Evolutionary conservation across 2,888 invertebrate species (phyloP), one percentile per base, ranked within the genome.

Genomic region (Dynastes tityus): DNA sequence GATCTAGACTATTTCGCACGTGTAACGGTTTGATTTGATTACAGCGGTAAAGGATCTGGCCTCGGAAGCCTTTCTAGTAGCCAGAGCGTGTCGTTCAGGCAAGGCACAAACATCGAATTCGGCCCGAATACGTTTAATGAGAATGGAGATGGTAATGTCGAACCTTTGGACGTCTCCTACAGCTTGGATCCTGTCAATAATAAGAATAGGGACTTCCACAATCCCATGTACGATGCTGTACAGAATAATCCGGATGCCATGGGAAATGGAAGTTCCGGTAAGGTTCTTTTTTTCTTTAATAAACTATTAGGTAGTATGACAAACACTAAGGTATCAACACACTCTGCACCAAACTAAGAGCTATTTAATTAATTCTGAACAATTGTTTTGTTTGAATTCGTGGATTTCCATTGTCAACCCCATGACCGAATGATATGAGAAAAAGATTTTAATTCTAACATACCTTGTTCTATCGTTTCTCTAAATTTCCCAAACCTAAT

Each of bases 211-310:
- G 98, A 99, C 89, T 99, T 99, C 91, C 95, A 96, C 86, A 99
- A 99, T 90, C 98, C 98, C 68, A 98, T 98, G 96, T 99, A 98
- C 89, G 98, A 99, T 86, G 97, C 96, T 68, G 95, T 95, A 77
- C 94, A 94, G 83, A 90, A 93, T 81, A 90, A 88, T 83, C 89
- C 90, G 32, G 92, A 92, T 82, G 89, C 91, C 45, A 89, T 92
- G 82, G 92, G 91, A 81, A 93, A 93, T 83, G 92, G 93, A 83
- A 89, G 88, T 84, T 90, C 91, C 85, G 92, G 92, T 88, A 89
- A 89, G 83, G 22, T 22, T 22, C 32, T 37, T 37, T 80, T 75
- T 27, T 68, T 6, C 9, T 29, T 32, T 29, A 9, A 40, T 45
- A 45, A 45, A 45, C 8, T 45, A 11, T 9, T 40, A 37, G 32